Conservation (phyloP, 2,888 invertebrate genomes). For the Drosophila suboccidentalis region DNA sequence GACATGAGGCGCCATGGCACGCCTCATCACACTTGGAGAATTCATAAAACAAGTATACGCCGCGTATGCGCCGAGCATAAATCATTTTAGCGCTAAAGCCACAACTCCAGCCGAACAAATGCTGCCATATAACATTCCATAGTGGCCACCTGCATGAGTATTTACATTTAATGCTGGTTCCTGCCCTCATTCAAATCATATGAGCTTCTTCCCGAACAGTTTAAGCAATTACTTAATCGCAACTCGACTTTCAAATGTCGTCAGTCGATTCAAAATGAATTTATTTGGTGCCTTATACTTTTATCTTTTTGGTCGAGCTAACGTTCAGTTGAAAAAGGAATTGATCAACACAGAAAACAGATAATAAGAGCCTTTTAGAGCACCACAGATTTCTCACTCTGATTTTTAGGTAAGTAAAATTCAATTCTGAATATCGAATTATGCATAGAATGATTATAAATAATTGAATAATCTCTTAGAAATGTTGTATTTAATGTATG, state of each 20-base stretch:
- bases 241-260: conserved; percentile 39
- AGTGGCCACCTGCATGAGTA: conserved; percentile 46
- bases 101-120: conserved; percentile 17
- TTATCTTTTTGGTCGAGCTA: no score
- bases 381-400: background rate
- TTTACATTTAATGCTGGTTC: conserved; percentile 43
- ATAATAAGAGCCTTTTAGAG: no score
- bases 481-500: background rate
- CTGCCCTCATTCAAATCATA: conserved; percentile 17
- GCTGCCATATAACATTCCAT: conserved; percentile 24
- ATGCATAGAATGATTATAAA: background rate
- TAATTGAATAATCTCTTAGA: background rate
- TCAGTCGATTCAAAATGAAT: conserved; percentile 30
- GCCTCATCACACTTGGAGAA: conserved; percentile 50
- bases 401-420: background rate
- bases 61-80: conserved; percentile 62
- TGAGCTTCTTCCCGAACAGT: conserved; percentile 13
- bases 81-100: conserved; percentile 58
- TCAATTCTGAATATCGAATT: background rate
- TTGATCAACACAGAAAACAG: no score
- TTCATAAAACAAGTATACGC: conserved; percentile 72
- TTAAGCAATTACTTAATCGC: conserved; percentile 60
- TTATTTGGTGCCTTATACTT: background rate
- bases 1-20: conserved; percentile 57
- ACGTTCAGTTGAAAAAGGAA: no score